A percentile compares a stretch with the other conserved stretches of the same genome.
phyloP scores from a whole-genome alignment of 2,113 vertebrate species.

The Cottus gobio region DNA sequence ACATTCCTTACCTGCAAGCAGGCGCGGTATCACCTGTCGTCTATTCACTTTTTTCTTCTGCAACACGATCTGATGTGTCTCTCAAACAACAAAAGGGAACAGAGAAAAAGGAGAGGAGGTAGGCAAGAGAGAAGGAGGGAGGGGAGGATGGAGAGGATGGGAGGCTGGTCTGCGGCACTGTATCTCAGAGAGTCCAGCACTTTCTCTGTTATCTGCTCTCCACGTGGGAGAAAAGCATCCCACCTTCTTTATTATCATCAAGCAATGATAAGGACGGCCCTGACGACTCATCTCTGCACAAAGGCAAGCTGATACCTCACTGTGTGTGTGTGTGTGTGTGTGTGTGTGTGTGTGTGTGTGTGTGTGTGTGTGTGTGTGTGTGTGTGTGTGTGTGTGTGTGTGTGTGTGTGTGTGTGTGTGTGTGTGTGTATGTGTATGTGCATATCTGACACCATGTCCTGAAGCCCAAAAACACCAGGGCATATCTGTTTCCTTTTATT shows the following conservation, averaged over 20 bases:
- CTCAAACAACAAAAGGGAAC: conserved; percentile 75
- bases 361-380: not conserved
- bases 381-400: conserved; percentile 9
- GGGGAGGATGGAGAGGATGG: conserved; percentile 33
- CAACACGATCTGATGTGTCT: conserved; percentile 76
- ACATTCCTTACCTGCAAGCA: conserved; percentile 61
- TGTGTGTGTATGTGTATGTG: too few species aligned
- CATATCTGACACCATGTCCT: conserved; percentile 35
- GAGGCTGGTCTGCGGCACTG: conserved; percentile 40
- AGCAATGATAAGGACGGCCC: conserved; percentile 69
- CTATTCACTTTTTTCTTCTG: conserved; percentile 58
- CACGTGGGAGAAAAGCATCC: conserved; percentile 60
- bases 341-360: conserved; percentile 13
- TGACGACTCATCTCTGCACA: conserved; percentile 64
- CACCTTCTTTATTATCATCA: conserved; percentile 75
- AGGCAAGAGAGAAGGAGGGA: not conserved
- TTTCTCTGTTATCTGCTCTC: conserved; percentile 75
- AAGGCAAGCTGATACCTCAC: conserved; percentile 67
- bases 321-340: conserved; percentile 13
- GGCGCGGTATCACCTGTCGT: conserved; percentile 64
- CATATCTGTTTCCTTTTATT: conserved; percentile 45
- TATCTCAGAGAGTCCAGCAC: conserved; percentile 68
- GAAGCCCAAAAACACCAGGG: conserved; percentile 35
- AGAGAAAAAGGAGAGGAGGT: conserved; percentile 35
- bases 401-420: too few species aligned